Base-by-base conservation (phyloP, 2,888 invertebrate genomes). In the Lasioglossum leucozonium region DNA sequence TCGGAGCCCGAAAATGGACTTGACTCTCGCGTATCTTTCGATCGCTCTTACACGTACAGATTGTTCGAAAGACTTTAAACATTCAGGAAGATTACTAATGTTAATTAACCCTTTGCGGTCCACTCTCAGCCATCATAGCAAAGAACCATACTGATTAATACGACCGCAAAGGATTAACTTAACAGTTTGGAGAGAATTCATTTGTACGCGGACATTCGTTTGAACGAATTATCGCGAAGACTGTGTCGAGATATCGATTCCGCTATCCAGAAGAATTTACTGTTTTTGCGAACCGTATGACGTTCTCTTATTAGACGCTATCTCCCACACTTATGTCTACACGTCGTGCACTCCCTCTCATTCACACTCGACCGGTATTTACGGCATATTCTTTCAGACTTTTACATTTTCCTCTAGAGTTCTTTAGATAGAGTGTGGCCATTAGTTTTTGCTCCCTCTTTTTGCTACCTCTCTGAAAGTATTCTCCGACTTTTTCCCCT, bases 401-500 rank as follows among this genome's bases (percentile, higher is more conserved):
- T 67, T 67, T 37, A 37, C 67, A 37, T 67, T 37, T 10, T 37
- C 37, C 67, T 67, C 10, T 22, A 67, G 37, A 37, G 37, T 67
- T 34, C 67, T 67, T 34, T 37, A 22, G 67, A 37, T 22, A 34
- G 67, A 67, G 37, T 67, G 67, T 67, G 37, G 67, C 67, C 67
- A 67, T 67, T 67, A 67, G 67, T 67, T 67, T 67, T 67, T 67
- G 37, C 67, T 67, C 34, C 22, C 37, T 37, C 67, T 67, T 67
- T 67, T 67, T 37, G 37, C 67, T 22, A 22, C 37, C 67, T 67
- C 67, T 67, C 4, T 37, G 67, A 67, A 30, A 62, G 30, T 62
- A 62, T 30, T 62, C 34, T 37, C 37, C 16, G 62, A 62, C 62
- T 62, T 37, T 67, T 67, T 37, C 67, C 67, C 4, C 22, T 34